phyloP scores from a whole-genome alignment of 2,113 vertebrate species.

The Nothobranchius furzeri region DNA sequence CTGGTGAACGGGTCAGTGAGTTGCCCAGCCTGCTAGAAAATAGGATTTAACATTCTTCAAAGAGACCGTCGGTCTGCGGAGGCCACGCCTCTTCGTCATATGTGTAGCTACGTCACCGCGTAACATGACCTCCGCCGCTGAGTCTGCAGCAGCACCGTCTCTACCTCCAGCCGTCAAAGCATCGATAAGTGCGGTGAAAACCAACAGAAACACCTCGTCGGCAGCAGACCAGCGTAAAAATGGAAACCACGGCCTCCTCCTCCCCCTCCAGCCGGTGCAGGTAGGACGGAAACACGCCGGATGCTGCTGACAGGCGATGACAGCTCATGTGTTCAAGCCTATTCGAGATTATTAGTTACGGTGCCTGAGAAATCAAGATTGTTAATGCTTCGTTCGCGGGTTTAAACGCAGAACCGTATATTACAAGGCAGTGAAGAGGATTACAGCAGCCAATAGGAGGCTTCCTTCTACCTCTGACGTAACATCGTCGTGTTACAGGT shows the following conservation, averaged over 20 bases:
- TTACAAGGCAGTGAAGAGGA: background rate
- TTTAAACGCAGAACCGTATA: background rate
- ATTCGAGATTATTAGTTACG: background rate
- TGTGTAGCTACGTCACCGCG: constrained; percentile 34
- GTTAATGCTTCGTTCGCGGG: background rate
- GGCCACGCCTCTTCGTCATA: constrained; percentile 15
- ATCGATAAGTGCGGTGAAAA: constrained; percentile 2
- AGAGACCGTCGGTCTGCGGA: constrained; percentile 24
- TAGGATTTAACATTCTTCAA: constrained; percentile 62
- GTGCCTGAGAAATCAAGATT: background rate
- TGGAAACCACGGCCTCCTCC: constrained; percentile 30
- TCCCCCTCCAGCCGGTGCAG: constrained; percentile 44
- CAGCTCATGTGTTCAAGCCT: constrained; percentile 13
- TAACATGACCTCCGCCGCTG: constrained; percentile 14
- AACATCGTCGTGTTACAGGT: constrained; percentile 19
- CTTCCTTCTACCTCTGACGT: constrained; percentile 17
- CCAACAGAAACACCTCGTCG: background rate
- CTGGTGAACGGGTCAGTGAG: constrained; percentile 55
- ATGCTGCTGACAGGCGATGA: background rate
- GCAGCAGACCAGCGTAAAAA: constrained; percentile 14
- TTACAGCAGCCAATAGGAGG: constrained; percentile 11
- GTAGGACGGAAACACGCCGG: constrained; percentile 40
- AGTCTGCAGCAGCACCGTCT: background rate
- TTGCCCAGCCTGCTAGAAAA: constrained; percentile 57
- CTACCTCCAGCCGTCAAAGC: constrained; percentile 10